Percentiles rank a stretch among this genome's conserved stretches.
phyloP scores from a whole-genome alignment of 1,140 invertebrate genomes.

The Helicoverpa armigera region DNA sequence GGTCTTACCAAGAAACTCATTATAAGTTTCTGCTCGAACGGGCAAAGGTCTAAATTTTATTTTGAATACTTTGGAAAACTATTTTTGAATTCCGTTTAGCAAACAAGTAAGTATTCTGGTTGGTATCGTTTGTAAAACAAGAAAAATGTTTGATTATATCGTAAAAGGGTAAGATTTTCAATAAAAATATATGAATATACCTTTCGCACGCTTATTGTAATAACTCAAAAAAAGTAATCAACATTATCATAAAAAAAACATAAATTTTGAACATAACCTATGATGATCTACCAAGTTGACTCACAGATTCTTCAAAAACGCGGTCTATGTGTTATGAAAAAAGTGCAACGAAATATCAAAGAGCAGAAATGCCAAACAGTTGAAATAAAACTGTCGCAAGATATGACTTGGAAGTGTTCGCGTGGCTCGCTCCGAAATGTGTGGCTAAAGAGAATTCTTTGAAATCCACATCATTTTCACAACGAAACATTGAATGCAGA shows the following conservation, averaged over 20 bases:
- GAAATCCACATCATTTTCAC: slow-evolving; percentile 11
- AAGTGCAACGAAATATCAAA: slow-evolving; percentile 17
- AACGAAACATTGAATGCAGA: background rate
- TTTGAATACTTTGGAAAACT: slow-evolving; percentile 33
- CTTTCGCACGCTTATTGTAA: no score
- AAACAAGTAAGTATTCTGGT: background rate
- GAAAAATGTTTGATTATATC: no score
- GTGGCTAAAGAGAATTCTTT: slow-evolving; percentile 27
- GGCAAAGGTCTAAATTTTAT: slow-evolving; percentile 38
- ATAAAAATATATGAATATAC: no score
- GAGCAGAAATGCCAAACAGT: background rate
- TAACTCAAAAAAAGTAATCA: no score
- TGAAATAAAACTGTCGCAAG: slow-evolving; percentile 29
- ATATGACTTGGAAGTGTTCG: slow-evolving; percentile 11
- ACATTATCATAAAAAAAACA: no score
- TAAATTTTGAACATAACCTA: no score
- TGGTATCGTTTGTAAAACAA: background rate
- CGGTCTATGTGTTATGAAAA: no score
- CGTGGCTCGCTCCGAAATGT: slow-evolving; percentile 10
- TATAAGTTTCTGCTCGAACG: slow-evolving; percentile 31
- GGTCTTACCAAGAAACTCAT: slow-evolving; percentile 41
- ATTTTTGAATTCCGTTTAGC: background rate
- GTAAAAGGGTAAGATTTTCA: no score
- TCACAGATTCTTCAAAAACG: no score
- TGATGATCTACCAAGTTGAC: no score